These are phyloP conservation scores for Apostichopus californicus DNA, from an alignment of 35 echinoderm and acorn worm genomes.

Conservation along the genomic window DNA sequence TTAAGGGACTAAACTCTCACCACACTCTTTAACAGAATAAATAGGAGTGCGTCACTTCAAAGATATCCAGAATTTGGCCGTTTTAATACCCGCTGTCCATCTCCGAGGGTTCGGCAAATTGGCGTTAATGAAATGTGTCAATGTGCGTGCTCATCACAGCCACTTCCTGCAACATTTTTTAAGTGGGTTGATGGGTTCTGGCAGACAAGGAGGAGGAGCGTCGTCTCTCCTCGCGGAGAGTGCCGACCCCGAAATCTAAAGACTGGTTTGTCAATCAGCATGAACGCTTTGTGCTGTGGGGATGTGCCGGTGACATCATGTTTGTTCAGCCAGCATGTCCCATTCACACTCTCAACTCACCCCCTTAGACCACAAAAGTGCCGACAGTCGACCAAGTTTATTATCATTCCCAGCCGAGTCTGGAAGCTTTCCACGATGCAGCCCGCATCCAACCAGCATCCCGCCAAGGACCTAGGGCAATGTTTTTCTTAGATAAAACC, in stretches of 20 bases:
- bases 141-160: conserved; percentile 48
- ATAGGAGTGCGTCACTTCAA: no score
- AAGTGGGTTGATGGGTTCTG: conserved; percentile 23
- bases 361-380: conserved; percentile 57
- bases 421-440: not conserved
- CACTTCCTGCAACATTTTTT: conserved; percentile 48
- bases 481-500: conserved; percentile 45
- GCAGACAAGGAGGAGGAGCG: conserved; percentile 22
- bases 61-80: no score
- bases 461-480: conserved; percentile 54
- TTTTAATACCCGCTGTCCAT: not conserved
- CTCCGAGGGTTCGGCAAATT: not conserved
- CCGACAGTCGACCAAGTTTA: conserved; percentile 43
- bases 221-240: conserved; percentile 5
- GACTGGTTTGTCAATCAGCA: conserved; percentile 60
- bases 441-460: not conserved
- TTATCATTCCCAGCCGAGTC: conserved; percentile 26
- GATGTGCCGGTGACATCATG: conserved; percentile 34
- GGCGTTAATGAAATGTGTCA: conserved; percentile 48
- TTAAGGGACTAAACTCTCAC: no score
- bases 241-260: conserved; percentile 21
- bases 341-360: conserved; percentile 55
- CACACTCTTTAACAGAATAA: no score
- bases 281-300: conserved; percentile 35
- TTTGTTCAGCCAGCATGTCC: conserved; percentile 57